phyloP scores from a whole-genome alignment of 35 echinoderm and acorn worm species.

The Chiridota heheva region DNA sequence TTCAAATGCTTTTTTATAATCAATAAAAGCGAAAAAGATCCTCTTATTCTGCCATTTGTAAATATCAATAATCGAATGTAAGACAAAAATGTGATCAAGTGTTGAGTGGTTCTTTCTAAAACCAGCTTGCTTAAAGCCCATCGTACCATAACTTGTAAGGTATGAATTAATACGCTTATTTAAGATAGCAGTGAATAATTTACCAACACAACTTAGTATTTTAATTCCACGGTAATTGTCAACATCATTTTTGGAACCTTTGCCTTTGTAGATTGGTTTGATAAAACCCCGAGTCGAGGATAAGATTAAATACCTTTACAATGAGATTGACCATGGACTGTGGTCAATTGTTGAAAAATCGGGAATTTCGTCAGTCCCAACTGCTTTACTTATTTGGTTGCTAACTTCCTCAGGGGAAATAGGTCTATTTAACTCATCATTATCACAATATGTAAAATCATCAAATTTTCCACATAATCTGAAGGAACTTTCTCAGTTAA shows the following conservation, averaged over 20 bases:
- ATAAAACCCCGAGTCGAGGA: slow-evolving; percentile 18
- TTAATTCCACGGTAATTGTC: slow-evolving; percentile 37
- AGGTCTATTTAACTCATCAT: too few species aligned
- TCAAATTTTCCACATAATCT: too few species aligned
- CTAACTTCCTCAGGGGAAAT: too few species aligned
- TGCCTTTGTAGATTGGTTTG: slow-evolving; percentile 33
- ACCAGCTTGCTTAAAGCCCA: slow-evolving; percentile 48
- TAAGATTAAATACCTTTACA: slow-evolving; percentile 29
- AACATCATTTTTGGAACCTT: slow-evolving; percentile 25
- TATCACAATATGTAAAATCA: too few species aligned
- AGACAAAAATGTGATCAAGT: slow-evolving; percentile 45
- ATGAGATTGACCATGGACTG: too few species aligned
- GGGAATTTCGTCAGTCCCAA: too few species aligned
- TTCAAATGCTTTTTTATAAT: slow-evolving; percentile 70
- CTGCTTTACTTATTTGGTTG: too few species aligned
- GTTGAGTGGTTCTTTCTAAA: slow-evolving; percentile 48
- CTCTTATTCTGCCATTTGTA: slow-evolving; percentile 28
- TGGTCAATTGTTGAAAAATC: too few species aligned
- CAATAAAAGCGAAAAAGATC: slow-evolving; percentile 61
- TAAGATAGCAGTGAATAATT: slow-evolving; percentile 53
- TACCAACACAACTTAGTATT: slow-evolving; percentile 2
- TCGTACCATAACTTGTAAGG: slow-evolving; percentile 5
- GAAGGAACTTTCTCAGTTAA: too few species aligned
- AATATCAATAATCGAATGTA: slow-evolving; percentile 47
- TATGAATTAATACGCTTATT: slow-evolving; percentile 30